Evolutionary conservation across 2,113 vertebrate genomes (phyloP), one percentile per base, ranked within the genome.

Genomic region (Paramormyrops kingsleyae): DNA sequence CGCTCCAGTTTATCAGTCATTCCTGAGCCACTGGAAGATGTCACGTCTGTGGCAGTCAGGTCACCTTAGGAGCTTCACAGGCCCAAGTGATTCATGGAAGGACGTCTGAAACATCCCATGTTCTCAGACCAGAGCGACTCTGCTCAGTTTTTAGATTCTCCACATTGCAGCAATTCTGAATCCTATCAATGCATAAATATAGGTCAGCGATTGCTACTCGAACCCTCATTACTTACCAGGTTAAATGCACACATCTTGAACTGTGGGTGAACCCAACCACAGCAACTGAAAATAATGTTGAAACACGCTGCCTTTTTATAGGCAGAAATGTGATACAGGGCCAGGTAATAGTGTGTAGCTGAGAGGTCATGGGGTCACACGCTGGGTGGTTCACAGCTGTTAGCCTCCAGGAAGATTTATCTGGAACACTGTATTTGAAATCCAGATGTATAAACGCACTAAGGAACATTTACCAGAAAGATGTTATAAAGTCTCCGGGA

Each of bases 141-240:
- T 8, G n/a, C 84, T 83, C 80, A 89, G 62, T 90, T 91, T 91
- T 92, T 89, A 91, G 88, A 87, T 87, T 24, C 44, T 35, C 59
- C 31, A 83, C 87, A 91, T 89, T 90, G 89, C 50, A 44, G 13
- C 85, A 83, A 91, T 91, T 90, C 89, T 88, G 87, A 89, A 91
- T 90, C 90, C 91, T 52, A 91, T 91, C 74, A 88, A 27, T 89
- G 53, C 80, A 83, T 88, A 90, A 91, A 47, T 62, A 84, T 39
- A 46, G 90, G 90, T 91, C 66, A 89, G 56, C 44, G 35, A 4
- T 52, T 89, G 24, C 19, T 17, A 13, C 31, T 27, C 52, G 8
- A 21, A 49, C 59, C 50, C 47, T 91, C 90, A 86, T 91, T 89
- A 83, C 53, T 86, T 83, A 89, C 77, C 84, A 89, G 24, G 24